phyloP scores from a whole-genome alignment of 1,140 invertebrate genomes.

The Sarcophaga bullata region DNA sequence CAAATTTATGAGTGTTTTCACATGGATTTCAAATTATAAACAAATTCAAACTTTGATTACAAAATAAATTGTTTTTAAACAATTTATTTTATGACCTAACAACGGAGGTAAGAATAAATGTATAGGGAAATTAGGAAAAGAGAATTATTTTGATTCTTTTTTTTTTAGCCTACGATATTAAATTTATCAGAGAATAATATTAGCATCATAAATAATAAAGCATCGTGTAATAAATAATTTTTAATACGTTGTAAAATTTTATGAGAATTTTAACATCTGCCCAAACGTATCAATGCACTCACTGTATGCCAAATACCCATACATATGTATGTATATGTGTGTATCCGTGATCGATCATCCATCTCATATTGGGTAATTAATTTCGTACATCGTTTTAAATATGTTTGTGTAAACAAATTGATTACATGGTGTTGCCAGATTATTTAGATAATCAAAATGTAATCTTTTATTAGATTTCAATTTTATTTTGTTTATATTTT shows the following conservation, averaged over 20 bases:
- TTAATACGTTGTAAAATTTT: neutral
- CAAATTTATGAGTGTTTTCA: neutral
- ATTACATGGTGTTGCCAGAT: neutral
- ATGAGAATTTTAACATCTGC: constrained; percentile 4
- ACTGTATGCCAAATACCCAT: neutral
- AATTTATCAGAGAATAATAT: neutral
- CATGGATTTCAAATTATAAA: neutral
- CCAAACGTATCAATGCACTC: neutral
- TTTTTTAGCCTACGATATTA: neutral
- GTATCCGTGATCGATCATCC: neutral
- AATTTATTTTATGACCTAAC: neutral
- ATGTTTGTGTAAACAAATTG: neutral
- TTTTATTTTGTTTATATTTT: neutral
- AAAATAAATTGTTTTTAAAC: neutral
- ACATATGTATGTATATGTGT: neutral
- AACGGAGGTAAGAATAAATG: neutral
- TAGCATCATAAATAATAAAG: neutral
- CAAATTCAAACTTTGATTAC: constrained; percentile 6
- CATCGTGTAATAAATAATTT: neutral
- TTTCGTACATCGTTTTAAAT: neutral
- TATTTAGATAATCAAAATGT: neutral
- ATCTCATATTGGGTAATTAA: neutral
- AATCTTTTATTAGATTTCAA: neutral
- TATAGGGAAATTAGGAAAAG: neutral
- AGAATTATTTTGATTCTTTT: neutral